phyloP scores from a whole-genome alignment of 2,797 vertebrate species.

The Ctenochaetus hawaiiensis region DNA sequence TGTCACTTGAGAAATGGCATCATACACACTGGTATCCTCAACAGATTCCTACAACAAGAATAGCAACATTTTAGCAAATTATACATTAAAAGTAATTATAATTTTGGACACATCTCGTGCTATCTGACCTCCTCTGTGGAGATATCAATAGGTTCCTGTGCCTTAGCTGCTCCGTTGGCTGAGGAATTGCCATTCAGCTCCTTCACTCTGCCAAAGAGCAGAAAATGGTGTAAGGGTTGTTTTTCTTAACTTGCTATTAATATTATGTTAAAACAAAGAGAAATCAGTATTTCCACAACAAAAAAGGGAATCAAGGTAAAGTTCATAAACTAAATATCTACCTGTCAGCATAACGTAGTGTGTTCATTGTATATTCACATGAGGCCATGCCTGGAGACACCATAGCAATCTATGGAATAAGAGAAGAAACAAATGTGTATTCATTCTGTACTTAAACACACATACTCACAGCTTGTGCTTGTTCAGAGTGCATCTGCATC shows the following conservation, averaged over 20 bases:
- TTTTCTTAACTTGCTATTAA: background rate
- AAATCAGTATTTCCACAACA: background rate
- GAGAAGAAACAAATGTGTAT: background rate
- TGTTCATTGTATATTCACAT: conserved; percentile 97
- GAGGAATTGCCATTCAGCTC: conserved; percentile 88
- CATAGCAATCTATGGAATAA: conserved; percentile 92
- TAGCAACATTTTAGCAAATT: background rate
- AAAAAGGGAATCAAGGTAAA: background rate
- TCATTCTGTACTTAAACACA: background rate
- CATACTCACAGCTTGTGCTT: background rate
- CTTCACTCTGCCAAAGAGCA: conserved; percentile 88
- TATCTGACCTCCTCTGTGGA: conserved; percentile 80
- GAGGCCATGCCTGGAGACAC: conserved; percentile 96
- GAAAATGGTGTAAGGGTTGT: background rate
- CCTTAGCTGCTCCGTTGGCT: conserved; percentile 63
- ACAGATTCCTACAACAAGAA: conserved; percentile 75
- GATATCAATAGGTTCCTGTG: conserved; percentile 77
- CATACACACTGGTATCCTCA: conserved; percentile 81
- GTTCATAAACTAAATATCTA: conserved; percentile 52
- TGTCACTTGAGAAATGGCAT: conserved; percentile 87
- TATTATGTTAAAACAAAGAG: background rate
- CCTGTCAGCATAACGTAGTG: conserved; percentile 97
- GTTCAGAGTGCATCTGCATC: background rate
- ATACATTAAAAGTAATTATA: background rate
- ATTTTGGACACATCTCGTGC: background rate